phyloP scores from a whole-genome alignment of 2,113 vertebrate species.

The Oreochromis spilurus region DNA sequence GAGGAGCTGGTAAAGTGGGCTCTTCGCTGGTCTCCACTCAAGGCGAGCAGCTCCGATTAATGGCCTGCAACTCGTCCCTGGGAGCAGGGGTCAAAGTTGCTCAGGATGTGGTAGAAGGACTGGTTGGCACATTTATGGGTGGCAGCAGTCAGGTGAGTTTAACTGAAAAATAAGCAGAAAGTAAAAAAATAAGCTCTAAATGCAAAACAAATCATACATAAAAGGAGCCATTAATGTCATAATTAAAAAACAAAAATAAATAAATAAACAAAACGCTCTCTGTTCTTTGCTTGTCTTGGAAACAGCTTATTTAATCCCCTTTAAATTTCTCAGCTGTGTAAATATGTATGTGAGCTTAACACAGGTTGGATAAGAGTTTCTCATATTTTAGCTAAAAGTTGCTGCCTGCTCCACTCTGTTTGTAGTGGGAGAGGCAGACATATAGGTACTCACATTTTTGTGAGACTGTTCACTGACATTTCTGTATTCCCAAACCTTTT shows the following conservation, averaged over 20 bases:
- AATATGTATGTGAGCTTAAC: neutral
- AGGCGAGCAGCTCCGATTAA: constrained; percentile 69
- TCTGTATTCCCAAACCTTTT: neutral
- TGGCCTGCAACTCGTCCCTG: constrained; percentile 67
- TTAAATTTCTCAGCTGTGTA: neutral
- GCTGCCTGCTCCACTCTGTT: neutral
- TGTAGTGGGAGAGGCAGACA: neutral
- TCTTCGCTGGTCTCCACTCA: constrained; percentile 65
- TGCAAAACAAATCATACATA: neutral
- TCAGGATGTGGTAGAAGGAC: constrained; percentile 58
- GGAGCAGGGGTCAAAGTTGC: constrained; percentile 57
- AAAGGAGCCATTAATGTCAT: neutral
- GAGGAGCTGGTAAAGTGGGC: constrained; percentile 73
- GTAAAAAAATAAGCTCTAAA: neutral
- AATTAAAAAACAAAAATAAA: neutral
- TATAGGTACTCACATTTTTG: neutral
- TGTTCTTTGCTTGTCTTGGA: neutral
- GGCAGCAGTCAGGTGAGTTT: constrained; percentile 21
- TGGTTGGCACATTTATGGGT: constrained; percentile 48
- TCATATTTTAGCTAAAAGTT: neutral
- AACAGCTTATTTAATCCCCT: fast-evolving
- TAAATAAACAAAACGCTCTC: neutral
- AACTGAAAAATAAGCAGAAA: neutral
- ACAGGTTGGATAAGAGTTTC: neutral
- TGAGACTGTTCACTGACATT: neutral